Base-by-base conservation (phyloP, 37 sponge, comb jelly and placozoan genomes). In the Cliona cf. orientalis region DNA sequence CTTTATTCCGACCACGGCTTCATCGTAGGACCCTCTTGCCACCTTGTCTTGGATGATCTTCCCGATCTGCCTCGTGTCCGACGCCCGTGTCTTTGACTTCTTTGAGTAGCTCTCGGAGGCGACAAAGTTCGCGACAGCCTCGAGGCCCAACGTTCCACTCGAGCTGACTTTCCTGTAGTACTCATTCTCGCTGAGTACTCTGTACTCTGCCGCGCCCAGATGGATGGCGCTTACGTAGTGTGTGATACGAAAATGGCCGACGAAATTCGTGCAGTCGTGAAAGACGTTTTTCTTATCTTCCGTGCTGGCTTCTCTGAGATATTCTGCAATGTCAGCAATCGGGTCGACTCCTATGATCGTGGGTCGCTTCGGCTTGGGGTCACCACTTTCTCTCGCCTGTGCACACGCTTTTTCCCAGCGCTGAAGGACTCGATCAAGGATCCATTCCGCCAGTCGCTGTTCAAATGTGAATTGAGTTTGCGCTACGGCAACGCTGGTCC, bases 181-280 rank as follows among this genome's bases (percentile, higher is more conserved):
- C 66, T 88, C 89, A 3, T 63, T 62, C 62, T 88, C 83, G 41
- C 82, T 80, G 11, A 88, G 46, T 2, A 88, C 83, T n/a, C 64
- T 25, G 64, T 77, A 88, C 64, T 88, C 78, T 22, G 76, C 44
- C 23, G 89, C 89, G 3, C 89, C 89, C 28, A 88, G 71, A 3
- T 78, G 63, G 33, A 88, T 71, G 4, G 82, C 38, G 35, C 71
- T 81, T 37, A 88, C 89, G 37, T 82, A 88, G 69, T 88, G 89
- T n/a, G 89, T 88, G 53, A 88, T 69, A 42, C 76, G 76, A 36
- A 88, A 88, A 56, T 62, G 32, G 0, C 43, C 0, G 9, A 88
- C 83, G 71, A 88, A 88, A 3, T 76, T 44, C 9, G 63, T 12
- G 61, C 89, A 88, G 28, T 45, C 57, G 0, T n/a, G 22, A 12